Evolutionary conservation across 2,797 vertebrate species (phyloP).

Genomic region (Hippocampus kuda): DNA sequence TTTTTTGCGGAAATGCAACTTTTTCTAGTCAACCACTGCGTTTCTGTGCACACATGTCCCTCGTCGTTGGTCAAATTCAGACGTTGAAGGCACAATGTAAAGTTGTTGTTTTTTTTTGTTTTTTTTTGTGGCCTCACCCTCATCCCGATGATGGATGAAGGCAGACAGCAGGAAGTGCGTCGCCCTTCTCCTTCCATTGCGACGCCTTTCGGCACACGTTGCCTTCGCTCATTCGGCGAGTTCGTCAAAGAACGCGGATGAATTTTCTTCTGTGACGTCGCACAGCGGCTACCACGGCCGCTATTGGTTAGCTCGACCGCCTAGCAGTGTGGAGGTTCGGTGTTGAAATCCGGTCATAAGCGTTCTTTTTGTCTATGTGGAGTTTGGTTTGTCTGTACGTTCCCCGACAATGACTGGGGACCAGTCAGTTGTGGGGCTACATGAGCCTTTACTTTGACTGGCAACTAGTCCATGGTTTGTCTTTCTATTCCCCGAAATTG

Average conservation of each 20-base stretch:
- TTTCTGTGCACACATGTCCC: neutral
- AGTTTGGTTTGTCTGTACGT: neutral
- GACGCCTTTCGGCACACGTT: neutral
- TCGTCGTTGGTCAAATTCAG: neutral
- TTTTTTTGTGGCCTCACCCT: conserved; percentile 2
- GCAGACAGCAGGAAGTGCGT: conserved; percentile 25
- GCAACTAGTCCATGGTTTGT: no score
- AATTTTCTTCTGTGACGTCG: no score
- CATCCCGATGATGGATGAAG: conserved; percentile 32
- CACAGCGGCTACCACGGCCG: neutral
- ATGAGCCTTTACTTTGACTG: no score
- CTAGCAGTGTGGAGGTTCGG: neutral
- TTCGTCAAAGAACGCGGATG: neutral
- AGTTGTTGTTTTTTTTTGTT: neutral
- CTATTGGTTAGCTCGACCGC: no score
- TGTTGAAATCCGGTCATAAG: neutral
- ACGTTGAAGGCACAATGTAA: neutral
- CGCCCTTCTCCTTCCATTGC: neutral
- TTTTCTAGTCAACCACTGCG: neutral
- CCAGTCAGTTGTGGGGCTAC: no score
- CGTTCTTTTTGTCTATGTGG: neutral
- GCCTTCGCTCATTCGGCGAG: neutral
- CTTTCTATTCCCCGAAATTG: no score
- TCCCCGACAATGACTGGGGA: no score
- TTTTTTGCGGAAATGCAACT: neutral